Percentiles rank a stretch among this genome's conserved stretches.
phyloP scores from a whole-genome alignment of 2,797 vertebrate species.

The Sarcophilus harrisii region DNA sequence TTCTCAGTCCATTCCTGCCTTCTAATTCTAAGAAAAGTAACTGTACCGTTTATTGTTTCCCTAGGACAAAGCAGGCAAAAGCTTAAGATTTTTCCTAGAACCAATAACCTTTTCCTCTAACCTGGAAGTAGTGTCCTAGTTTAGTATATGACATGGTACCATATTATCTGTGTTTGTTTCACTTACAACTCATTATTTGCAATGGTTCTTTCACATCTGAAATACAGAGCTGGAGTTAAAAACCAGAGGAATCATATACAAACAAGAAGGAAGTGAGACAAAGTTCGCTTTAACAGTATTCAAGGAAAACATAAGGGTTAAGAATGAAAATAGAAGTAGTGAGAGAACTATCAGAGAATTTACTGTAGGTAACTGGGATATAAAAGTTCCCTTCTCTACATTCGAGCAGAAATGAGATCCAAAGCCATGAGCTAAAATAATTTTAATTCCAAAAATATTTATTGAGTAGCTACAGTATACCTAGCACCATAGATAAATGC shows the following conservation, averaged over 20 bases:
- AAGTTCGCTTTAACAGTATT: constrained; percentile 22
- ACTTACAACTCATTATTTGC: constrained; percentile 19
- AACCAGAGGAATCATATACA: constrained; percentile 43
- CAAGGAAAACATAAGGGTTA: constrained; percentile 39
- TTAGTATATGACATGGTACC: constrained; percentile 41
- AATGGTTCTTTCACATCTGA: constrained; percentile 45
- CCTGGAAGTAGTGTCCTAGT: constrained; percentile 54
- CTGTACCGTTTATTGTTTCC: constrained; percentile 39
- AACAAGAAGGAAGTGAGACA: neutral
- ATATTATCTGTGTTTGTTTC: neutral
- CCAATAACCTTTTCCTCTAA: constrained; percentile 36
- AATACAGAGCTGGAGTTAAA: constrained; percentile 12
- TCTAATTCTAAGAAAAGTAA: constrained; percentile 13
- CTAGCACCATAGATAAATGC: neutral
- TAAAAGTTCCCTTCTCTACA: neutral
- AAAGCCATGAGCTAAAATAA: constrained; percentile 21
- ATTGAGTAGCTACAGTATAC: constrained; percentile 46
- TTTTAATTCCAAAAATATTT: constrained; percentile 6
- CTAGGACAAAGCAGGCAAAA: constrained; percentile 42
- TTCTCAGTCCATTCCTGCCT: constrained; percentile 25
- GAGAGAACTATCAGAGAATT: neutral
- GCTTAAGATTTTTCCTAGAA: constrained; percentile 69
- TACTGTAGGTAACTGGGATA: neutral
- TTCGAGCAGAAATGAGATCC: constrained; percentile 23
- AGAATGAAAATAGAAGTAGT: constrained; percentile 35